Evolutionary conservation across 2,113 vertebrate species (phyloP).

Genomic region (Hirundichthys speculiger): DNA sequence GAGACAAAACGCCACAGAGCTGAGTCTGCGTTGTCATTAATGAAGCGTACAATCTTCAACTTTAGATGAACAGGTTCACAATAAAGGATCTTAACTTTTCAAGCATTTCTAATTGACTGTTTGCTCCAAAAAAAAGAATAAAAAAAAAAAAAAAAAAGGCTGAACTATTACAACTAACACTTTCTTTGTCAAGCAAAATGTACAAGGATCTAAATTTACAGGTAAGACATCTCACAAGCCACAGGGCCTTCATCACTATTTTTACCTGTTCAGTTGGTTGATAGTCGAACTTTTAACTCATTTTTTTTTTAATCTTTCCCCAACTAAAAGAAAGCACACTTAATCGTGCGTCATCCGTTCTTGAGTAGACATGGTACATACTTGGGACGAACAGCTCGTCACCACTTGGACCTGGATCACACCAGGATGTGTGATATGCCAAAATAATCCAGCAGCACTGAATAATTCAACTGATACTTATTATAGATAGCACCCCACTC

Average conservation of each 20-base stretch:
- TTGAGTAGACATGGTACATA: conserved; percentile 23
- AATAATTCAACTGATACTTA: conserved; percentile 78
- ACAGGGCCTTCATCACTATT: no score
- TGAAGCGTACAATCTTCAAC: neutral
- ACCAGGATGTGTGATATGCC: conserved; percentile 58
- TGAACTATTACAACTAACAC: no score
- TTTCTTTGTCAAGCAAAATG: no score
- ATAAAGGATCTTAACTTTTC: neutral
- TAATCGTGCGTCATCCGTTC: conserved; percentile 18
- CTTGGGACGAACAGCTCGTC: conserved; percentile 50
- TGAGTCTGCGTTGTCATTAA: neutral
- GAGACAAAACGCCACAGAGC: conserved; percentile 12
- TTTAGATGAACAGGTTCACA: neutral
- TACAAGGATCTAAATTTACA: no score
- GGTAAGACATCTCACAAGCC: no score
- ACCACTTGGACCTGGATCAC: conserved; percentile 43
- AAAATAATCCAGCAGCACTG: conserved; percentile 70
- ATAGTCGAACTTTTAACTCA: neutral
- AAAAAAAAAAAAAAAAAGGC: no score
- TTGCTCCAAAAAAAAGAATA: no score
- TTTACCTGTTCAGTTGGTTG: conserved; percentile 7
- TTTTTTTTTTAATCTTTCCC: conserved; percentile 31
- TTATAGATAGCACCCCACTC: conserved; percentile 72
- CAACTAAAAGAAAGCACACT: conserved; percentile 25
- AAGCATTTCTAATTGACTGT: no score